phyloP scores from a whole-genome alignment of 2,888 invertebrate genomes.

The Cephonodes hylas region DNA sequence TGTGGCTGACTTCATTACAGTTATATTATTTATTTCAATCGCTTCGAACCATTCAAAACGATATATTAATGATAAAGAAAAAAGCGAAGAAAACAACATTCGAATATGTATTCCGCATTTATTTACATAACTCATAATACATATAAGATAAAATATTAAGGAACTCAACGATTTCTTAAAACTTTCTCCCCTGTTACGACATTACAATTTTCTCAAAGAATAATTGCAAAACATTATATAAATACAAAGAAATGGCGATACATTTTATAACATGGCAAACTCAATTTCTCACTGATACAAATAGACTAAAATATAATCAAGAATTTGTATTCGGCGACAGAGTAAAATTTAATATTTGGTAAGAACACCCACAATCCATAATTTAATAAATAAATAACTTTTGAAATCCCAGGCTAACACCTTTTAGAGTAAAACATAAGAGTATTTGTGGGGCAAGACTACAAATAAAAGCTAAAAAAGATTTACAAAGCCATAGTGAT shows the following conservation, averaged over 20 bases:
- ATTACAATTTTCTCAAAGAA: background rate
- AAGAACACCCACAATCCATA: background rate
- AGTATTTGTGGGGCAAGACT: no score
- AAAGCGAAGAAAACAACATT: constrained; percentile 7
- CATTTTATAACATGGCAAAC: background rate
- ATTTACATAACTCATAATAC: constrained; percentile 35
- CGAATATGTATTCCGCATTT: constrained; percentile 25
- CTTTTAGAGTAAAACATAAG: no score
- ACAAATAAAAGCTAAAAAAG: no score
- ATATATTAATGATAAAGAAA: no score
- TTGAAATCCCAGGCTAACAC: no score
- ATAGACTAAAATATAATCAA: background rate
- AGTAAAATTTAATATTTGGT: background rate
- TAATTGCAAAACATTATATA: constrained; percentile 3
- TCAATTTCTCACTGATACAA: background rate
- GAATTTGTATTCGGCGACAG: background rate
- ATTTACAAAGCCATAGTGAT: no score
- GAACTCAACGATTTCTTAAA: constrained; percentile 25
- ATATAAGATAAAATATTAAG: constrained; percentile 30
- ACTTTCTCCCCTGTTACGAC: background rate
- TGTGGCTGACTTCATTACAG: no score
- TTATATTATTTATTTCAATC: no score
- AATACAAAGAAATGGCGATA: constrained; percentile 6
- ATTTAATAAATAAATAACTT: no score
- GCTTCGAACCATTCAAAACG: no score